A percentile compares a stretch with the other conserved stretches of the same genome.
These are phyloP conservation scores for Catharus fuscescens DNA, from an alignment of 2,113 vertebrate genomes.

Conservation along the genomic window DNA sequence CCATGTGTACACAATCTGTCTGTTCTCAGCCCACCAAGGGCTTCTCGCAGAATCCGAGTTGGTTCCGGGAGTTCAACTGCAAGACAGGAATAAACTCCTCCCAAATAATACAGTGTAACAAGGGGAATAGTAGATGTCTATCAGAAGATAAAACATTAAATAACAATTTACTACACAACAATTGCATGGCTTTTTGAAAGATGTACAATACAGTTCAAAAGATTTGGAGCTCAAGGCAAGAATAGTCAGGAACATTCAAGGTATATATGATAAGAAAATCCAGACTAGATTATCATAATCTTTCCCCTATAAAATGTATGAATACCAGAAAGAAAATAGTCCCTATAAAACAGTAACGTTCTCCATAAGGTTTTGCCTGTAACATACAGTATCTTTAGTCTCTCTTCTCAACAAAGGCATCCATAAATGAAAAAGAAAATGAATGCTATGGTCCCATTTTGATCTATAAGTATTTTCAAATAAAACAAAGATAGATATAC, in stretches of 20 bases:
- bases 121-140: neutral
- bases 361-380: neutral
- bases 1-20: neutral
- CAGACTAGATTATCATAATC: neutral
- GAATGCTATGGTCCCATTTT: neutral
- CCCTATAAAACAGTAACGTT: neutral
- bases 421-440: neutral
- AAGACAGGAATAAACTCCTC: neutral
- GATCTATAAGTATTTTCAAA: conserved; percentile 39
- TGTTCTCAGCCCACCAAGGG: neutral
- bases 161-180: neutral
- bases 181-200: neutral
- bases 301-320: neutral
- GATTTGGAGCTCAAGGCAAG: neutral
- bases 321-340: neutral
- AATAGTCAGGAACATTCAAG: neutral
- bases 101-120: neutral
- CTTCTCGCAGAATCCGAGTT: neutral
- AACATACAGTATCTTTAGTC: neutral
- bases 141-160: neutral
- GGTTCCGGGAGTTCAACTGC: neutral
- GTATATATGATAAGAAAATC: neutral
- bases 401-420: neutral
- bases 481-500: neutral
- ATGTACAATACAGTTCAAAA: neutral